Evolutionary conservation across 1,140 invertebrate species (phyloP).

Genomic region (Polyergus mexicanus): DNA sequence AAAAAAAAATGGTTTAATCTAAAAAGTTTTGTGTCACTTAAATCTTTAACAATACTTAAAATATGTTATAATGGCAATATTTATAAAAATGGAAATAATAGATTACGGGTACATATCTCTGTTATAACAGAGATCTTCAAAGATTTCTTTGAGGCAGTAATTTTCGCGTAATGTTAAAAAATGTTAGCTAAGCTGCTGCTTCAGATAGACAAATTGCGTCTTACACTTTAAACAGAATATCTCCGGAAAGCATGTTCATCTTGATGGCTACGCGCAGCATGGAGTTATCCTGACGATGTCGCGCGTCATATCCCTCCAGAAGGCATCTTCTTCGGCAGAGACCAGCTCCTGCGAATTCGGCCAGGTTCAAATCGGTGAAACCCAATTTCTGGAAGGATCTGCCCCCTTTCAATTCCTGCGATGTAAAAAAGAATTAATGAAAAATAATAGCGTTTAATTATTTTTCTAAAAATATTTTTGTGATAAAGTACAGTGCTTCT

Average conservation of each 20-base stretch:
- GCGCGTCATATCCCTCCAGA: conserved; percentile 97
- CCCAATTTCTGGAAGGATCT: conserved; percentile 98
- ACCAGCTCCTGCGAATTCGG: conserved; percentile 98
- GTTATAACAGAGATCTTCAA: not conserved
- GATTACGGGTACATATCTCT: not conserved
- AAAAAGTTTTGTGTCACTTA: not conserved
- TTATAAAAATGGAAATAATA: too few relatives aligned
- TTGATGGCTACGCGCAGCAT: conserved; percentile 96
- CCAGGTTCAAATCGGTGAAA: conserved; percentile 98
- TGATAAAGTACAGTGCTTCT: not conserved
- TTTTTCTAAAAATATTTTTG: not conserved
- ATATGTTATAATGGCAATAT: too few relatives aligned
- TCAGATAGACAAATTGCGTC: conserved; percentile 78
- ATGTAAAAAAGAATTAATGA: conserved; percentile 57
- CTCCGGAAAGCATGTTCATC: conserved; percentile 97
- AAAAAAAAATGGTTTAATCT: not conserved
- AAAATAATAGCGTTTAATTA: not conserved
- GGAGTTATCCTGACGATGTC: conserved; percentile 97
- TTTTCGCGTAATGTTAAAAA: not conserved
- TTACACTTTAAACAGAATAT: conserved; percentile 99
- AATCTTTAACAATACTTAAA: too few relatives aligned
- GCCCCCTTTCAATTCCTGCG: conserved; percentile 93
- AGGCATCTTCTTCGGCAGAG: conserved; percentile 94
- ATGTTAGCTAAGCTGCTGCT: not conserved
- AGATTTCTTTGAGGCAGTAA: not conserved